phyloP scores from a whole-genome alignment of 2,888 invertebrate genomes.

The Amiota minor region DNA sequence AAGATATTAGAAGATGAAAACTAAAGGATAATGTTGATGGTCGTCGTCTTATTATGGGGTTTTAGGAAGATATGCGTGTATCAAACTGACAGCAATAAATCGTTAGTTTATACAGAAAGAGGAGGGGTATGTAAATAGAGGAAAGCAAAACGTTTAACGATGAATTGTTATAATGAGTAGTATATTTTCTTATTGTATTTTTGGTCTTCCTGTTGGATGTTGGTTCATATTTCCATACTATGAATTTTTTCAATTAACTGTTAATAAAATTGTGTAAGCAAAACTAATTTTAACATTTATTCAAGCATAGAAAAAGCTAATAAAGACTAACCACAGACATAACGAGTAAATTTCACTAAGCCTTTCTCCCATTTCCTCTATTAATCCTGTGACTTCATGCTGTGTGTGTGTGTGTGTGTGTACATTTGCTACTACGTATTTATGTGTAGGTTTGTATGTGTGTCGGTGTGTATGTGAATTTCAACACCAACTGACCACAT shows the following conservation, averaged over 20 bases:
- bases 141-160: background rate
- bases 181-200: background rate
- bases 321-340: background rate
- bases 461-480: slow-evolving; percentile 1
- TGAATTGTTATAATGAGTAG: slow-evolving; percentile 19
- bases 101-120: background rate
- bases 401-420: background rate
- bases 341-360: no score
- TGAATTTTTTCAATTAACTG: slow-evolving; percentile 62
- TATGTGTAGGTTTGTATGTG: background rate
- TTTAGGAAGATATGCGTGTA: background rate
- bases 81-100: slow-evolving; percentile 26
- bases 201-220: no score
- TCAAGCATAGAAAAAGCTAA: slow-evolving; percentile 35
- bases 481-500: slow-evolving; percentile 25
- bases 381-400: no score
- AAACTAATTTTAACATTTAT: slow-evolving; percentile 55
- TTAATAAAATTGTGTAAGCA: slow-evolving; percentile 60
- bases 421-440: background rate
- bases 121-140: background rate
- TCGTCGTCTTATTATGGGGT: no score
- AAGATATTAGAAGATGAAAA: no score
- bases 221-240: slow-evolving; percentile 5
- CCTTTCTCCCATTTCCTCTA: no score
- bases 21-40: no score